Conservation (phyloP, 2,797 vertebrate species). For the Potorous gilbertii region DNA sequence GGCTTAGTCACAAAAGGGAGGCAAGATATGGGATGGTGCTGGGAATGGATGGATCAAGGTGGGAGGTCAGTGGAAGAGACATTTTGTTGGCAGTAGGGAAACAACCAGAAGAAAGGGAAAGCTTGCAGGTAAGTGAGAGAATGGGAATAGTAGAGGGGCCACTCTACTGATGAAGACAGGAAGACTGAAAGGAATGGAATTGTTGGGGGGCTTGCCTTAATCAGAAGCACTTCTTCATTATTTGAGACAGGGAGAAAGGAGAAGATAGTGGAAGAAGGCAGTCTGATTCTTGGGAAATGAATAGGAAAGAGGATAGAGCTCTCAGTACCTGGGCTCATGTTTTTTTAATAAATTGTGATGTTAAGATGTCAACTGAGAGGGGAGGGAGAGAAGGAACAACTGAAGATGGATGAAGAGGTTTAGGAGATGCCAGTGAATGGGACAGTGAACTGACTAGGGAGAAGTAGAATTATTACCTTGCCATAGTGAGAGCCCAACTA, state of each 20-base stretch:
- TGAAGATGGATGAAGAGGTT: background rate
- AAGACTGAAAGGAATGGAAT: background rate
- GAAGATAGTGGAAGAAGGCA: background rate
- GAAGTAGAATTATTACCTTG: background rate
- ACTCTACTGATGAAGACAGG: background rate
- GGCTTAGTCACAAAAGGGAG: background rate
- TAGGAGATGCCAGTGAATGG: background rate
- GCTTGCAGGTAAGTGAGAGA: background rate
- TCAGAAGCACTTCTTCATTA: background rate
- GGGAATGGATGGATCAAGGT: background rate
- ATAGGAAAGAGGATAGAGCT: background rate
- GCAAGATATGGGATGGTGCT: background rate
- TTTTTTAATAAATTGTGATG: background rate
- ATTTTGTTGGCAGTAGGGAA: background rate
- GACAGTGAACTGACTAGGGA: background rate
- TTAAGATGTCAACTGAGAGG: background rate
- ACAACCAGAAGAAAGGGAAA: background rate
- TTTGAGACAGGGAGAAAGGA: background rate
- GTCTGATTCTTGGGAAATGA: background rate
- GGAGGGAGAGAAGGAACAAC: background rate
- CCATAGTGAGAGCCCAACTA: background rate
- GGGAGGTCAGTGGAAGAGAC: background rate
- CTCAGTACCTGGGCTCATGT: background rate
- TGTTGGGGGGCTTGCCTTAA: background rate
- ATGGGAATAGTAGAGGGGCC: background rate